Conservation (phyloP, 2,888 invertebrate species). For the Pterostichus madidus region DNA sequence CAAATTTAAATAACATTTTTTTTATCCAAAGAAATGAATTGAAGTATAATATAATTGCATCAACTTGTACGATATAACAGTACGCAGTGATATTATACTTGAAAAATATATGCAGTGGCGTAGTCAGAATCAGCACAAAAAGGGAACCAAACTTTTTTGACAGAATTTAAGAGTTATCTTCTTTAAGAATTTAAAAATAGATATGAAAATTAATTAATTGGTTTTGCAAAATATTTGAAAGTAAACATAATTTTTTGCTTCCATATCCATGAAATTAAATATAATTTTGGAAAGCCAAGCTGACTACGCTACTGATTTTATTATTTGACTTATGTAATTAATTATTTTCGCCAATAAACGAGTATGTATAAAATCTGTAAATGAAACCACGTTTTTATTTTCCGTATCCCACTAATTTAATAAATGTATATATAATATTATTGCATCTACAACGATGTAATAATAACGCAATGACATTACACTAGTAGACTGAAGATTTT, state of each 20-base stretch:
- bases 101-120: background rate
- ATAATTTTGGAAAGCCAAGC: too few species aligned
- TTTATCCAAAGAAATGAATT: too few species aligned
- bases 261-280: too few species aligned
- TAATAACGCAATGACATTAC: constrained; percentile 4
- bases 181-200: too few species aligned
- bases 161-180: too few species aligned
- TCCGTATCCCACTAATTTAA: background rate
- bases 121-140: too few species aligned
- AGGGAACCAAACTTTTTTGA: too few species aligned
- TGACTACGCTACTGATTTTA: too few species aligned
- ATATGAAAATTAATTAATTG: too few species aligned
- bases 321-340: background rate
- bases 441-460: background rate
- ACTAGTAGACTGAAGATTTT: background rate
- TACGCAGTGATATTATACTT: constrained; percentile 33
- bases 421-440: background rate
- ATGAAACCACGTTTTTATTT: background rate
- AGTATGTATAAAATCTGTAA: background rate
- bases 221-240: too few species aligned
- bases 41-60: constrained; percentile 28
- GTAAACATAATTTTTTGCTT: too few species aligned
- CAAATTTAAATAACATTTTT: too few species aligned
- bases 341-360: background rate
- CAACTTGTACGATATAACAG: background rate